A percentile compares a stretch with the other conserved stretches of the same genome.
phyloP scores from a whole-genome alignment of 2,888 invertebrate species.

The Galeopsomyia nigrocyanea region DNA sequence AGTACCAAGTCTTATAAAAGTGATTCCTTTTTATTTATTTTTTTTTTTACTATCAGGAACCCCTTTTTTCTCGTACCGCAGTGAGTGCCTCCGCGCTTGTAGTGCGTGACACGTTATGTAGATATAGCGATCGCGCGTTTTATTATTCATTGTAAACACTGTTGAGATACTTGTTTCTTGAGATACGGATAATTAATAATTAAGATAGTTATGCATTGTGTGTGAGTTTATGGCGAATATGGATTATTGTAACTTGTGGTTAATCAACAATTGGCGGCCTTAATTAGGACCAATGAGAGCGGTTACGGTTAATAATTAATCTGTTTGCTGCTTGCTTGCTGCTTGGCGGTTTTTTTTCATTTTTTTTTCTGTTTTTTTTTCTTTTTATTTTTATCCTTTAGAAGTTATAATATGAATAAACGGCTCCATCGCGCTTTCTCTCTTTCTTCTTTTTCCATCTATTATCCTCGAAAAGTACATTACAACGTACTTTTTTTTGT shows the following conservation, averaged over 20 bases:
- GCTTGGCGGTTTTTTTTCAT: too few relatives aligned
- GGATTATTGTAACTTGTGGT: constrained; percentile 45
- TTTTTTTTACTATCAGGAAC: constrained; percentile 30
- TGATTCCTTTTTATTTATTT: constrained; percentile 29
- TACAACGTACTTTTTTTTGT: constrained; percentile 65
- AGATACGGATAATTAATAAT: constrained; percentile 60
- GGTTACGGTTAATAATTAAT: constrained; percentile 51
- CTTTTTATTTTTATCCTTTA: constrained; percentile 55
- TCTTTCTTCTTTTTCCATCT: constrained; percentile 49
- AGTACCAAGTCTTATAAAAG: constrained; percentile 59
- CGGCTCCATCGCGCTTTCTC: constrained; percentile 60
- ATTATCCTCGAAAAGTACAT: constrained; percentile 58
- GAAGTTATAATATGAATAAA: constrained; percentile 61
- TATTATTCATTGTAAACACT: constrained; percentile 47
- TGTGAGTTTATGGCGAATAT: constrained; percentile 43
- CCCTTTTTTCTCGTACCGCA: constrained; percentile 52
- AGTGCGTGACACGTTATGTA: constrained; percentile 51
- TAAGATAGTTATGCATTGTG: constrained; percentile 49
- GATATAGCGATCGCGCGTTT: constrained; percentile 49
- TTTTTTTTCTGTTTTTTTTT: constrained; percentile 27
- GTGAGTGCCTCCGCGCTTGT: constrained; percentile 67
- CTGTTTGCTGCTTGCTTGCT: neutral
- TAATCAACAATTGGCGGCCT: constrained; percentile 41
- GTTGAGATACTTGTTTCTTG: constrained; percentile 47
- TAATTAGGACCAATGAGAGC: constrained; percentile 34